Evolutionary conservation across 2,888 invertebrate species (phyloP).

Genomic region (Amiota mariae): DNA sequence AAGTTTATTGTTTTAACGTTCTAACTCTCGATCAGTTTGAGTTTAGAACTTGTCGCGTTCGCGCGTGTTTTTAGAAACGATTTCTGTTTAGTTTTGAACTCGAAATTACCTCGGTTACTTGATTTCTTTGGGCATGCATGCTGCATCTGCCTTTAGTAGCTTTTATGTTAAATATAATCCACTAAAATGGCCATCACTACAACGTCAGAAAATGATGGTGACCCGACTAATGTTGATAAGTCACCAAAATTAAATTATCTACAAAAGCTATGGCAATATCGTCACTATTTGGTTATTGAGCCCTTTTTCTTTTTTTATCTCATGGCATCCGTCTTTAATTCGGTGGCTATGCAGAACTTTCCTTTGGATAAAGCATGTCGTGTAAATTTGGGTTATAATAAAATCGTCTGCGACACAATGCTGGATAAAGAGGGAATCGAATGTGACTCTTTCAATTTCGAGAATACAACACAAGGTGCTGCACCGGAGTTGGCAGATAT

Average conservation of each 20-base stretch:
- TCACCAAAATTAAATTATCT: constrained; percentile 60
- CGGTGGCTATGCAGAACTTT: constrained; percentile 70
- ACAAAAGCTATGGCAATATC: constrained; percentile 68
- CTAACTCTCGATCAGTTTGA: constrained; percentile 45
- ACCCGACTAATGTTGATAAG: constrained; percentile 31
- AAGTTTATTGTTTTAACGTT: constrained; percentile 50
- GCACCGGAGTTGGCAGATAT: constrained; percentile 47
- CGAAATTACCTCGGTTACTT: not conserved
- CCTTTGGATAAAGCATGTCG: constrained; percentile 72
- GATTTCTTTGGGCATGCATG: not conserved
- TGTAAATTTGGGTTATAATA: constrained; percentile 69
- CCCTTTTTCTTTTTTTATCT: constrained; percentile 71
- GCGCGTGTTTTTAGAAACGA: constrained; percentile 39
- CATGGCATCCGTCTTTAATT: constrained; percentile 69
- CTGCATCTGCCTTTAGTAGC: no score
- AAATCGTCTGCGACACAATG: constrained; percentile 66
- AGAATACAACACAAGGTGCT: constrained; percentile 61
- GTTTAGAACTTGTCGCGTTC: constrained; percentile 58
- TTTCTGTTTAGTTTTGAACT: not conserved
- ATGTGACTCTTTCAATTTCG: constrained; percentile 63
- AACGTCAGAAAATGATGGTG: constrained; percentile 7
- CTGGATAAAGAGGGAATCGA: constrained; percentile 70
- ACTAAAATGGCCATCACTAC: constrained; percentile 46
- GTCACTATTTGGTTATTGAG: constrained; percentile 70
- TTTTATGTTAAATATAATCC: not conserved